A percentile compares a stretch with the other conserved stretches of the same genome.
Evolutionary conservation across 2,888 invertebrate species (phyloP).

Genomic region (Eupithecia vulgata): DNA sequence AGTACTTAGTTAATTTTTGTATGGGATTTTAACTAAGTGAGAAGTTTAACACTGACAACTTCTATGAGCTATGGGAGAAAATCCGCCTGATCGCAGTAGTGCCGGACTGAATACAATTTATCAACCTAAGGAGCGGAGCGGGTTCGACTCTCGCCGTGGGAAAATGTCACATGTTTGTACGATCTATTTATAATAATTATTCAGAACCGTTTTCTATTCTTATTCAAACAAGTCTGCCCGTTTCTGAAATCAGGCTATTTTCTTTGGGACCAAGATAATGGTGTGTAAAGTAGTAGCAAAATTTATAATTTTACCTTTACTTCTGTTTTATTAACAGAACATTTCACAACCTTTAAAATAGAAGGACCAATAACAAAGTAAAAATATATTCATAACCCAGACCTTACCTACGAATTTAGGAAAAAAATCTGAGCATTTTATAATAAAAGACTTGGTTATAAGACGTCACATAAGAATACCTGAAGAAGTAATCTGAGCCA

Average conservation of each 20-base stretch:
- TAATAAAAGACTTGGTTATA: conserved; percentile 10
- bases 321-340: neutral
- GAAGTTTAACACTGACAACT: neutral
- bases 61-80: neutral
- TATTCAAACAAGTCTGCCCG: no score
- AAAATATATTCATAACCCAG: neutral
- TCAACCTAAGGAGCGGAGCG: neutral
- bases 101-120: no score
- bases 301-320: neutral
- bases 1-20: neutral
- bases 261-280: neutral
- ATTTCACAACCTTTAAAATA: neutral
- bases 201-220: neutral
- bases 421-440: neutral
- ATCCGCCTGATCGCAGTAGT: neutral
- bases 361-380: neutral
- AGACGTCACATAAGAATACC: conserved; percentile 21
- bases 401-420: neutral
- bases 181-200: neutral
- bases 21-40: neutral
- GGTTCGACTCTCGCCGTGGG: neutral
- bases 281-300: neutral
- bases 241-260: neutral
- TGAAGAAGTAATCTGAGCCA: conserved; percentile 24
- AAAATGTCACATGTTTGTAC: no score